Conservation (phyloP, 1,140 invertebrate genomes). For the Andricus grossulariae region DNA sequence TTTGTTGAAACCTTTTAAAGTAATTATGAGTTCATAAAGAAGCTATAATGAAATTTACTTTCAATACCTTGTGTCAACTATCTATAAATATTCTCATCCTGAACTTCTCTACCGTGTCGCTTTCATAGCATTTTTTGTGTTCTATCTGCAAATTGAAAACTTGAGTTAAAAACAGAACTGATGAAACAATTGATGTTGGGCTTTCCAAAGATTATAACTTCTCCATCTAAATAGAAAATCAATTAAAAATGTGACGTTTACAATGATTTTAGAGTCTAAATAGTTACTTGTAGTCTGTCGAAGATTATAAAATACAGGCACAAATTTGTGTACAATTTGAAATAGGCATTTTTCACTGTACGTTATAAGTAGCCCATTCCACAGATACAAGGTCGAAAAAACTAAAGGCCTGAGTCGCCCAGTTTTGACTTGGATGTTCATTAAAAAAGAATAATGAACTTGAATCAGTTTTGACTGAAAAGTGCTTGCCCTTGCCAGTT, state of each 20-base stretch:
- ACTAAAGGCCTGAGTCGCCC: constrained; percentile 78
- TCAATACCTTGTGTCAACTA: constrained; percentile 81
- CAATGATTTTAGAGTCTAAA: background rate
- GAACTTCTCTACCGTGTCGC: constrained; percentile 86
- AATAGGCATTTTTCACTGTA: constrained; percentile 63
- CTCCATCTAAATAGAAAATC: background rate
- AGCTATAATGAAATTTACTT: constrained; percentile 73
- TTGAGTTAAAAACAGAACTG: constrained; percentile 32
- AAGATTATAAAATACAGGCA: background rate
- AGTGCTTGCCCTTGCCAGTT: no score
- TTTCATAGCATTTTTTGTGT: constrained; percentile 84
- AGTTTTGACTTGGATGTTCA: no score
- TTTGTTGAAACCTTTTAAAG: no score
- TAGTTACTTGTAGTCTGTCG: background rate
- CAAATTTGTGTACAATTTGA: background rate
- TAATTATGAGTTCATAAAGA: constrained; percentile 91
- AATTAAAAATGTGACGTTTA: constrained; percentile 13
- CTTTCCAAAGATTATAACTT: constrained; percentile 25
- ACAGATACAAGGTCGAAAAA: constrained; percentile 83
- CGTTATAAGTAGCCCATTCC: constrained; percentile 87
- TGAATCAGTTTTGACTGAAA: no score
- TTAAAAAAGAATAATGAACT: no score
- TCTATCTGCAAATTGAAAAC: constrained; percentile 75
- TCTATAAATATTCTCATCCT: constrained; percentile 92
- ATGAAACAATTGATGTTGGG: background rate